These are phyloP conservation scores for Drosophila lowei DNA, from an alignment of 1,140 invertebrate species.

Conservation along the genomic window DNA sequence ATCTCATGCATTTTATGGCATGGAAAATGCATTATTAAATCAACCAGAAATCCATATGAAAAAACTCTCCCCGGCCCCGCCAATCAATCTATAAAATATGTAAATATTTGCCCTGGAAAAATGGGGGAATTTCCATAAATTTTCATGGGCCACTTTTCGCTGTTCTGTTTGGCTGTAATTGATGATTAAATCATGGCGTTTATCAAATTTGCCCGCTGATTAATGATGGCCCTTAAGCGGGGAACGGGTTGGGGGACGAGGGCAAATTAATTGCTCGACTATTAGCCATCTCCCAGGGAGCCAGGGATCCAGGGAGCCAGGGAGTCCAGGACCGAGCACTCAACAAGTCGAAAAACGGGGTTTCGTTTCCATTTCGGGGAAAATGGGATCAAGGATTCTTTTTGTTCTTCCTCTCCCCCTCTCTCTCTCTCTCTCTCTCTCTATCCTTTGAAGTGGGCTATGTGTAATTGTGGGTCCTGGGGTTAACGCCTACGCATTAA, in stretches of 20 bases:
- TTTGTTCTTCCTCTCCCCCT: background rate
- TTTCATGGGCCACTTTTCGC: too few species aligned
- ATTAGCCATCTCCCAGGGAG: conserved; percentile 39
- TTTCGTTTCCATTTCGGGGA: background rate
- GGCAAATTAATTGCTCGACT: conserved; percentile 60
- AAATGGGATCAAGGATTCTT: conserved; percentile 14
- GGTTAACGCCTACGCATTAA: conserved; percentile 46
- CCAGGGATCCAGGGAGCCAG: conserved; percentile 5
- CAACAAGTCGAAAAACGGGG: conserved; percentile 33
- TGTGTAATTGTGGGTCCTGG: too few species aligned
- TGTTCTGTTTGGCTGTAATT: conserved; percentile 16
- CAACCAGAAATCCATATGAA: background rate
- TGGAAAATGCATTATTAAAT: background rate
- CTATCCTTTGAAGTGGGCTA: background rate
- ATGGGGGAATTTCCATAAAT: conserved; percentile 1
- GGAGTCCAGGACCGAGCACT: conserved; percentile 27
- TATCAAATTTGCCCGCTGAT: conserved; percentile 66
- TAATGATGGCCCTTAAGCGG: conserved; percentile 36
- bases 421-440: too few species aligned
- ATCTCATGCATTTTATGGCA: too few species aligned
- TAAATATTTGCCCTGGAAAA: too few species aligned
- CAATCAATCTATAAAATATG: too few species aligned
- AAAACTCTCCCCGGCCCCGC: too few species aligned
- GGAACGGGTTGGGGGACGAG: background rate
- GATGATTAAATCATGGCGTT: conserved; percentile 52